A percentile compares a stretch with the other conserved stretches of the same genome.
Conservation (phyloP, 2,797 vertebrate genomes). For the Paramormyrops hopkinsi region DNA sequence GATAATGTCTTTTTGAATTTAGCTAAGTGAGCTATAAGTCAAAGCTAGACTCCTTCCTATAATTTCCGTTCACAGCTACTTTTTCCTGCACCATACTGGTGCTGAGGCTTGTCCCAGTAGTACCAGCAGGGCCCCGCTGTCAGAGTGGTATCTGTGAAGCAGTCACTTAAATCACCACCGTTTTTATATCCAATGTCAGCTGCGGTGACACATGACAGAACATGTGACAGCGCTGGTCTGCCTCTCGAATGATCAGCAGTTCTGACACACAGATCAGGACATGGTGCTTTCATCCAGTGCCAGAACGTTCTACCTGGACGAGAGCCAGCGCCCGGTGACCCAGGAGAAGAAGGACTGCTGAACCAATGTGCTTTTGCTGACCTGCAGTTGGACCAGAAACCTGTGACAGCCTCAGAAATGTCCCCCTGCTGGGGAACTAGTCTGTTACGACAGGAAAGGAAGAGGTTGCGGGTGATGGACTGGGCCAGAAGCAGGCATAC, state of each 20-base stretch:
- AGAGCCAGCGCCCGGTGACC: not conserved
- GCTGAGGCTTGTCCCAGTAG: not conserved
- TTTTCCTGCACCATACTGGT: not conserved
- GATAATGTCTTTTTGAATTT: not conserved
- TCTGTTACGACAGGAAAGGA: not conserved
- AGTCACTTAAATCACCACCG: not conserved
- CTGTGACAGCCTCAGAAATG: not conserved
- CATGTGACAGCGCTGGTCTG: not conserved
- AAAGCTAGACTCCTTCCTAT: not conserved
- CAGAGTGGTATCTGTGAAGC: not conserved
- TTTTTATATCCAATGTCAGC: not conserved
- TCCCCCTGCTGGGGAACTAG: not conserved
- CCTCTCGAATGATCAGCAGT: not conserved
- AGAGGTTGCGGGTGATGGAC: not conserved
- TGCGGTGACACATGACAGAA: not conserved
- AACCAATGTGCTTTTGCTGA: not conserved
- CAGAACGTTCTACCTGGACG: not conserved
- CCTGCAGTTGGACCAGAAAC: not conserved
- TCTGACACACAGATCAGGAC: not conserved
- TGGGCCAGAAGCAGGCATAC: not conserved
- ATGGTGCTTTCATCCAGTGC: not conserved
- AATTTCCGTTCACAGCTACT: not conserved
- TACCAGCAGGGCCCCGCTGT: not conserved
- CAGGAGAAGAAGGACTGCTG: not conserved
- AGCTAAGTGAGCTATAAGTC: not conserved